Base-by-base conservation (phyloP, 2,888 invertebrate species). In the Melanophora roralis region DNA sequence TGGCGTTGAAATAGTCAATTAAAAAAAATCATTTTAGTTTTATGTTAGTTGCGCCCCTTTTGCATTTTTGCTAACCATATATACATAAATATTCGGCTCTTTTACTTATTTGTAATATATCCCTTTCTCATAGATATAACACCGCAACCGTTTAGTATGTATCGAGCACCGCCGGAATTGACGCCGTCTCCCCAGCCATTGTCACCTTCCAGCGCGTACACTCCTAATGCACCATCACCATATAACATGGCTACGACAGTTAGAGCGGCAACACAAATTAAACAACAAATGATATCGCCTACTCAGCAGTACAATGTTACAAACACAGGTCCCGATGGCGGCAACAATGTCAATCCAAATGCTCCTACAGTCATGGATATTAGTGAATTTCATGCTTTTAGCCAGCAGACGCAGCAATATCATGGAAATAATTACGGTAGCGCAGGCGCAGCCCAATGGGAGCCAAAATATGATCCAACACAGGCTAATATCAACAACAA, bases 171-270 rank as follows among this genome's bases (percentile, higher is more conserved):
- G 14, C 86, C 88, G 1, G 88, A 89, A 76, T 82, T 88, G 68
- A 89, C 89, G 47, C 89, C 90, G 32, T 90, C 90, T 4, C 89
- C 90, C 0, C 89, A 89, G 83, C 89, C 90, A 11, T 73, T 87
- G 38, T 89, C 90, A n/a, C 89, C 89, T 11, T 83, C 86, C 19
- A 86, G 85, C 83, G 86, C 85, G 21, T 88, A 89, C 79, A 87
- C 84, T 62, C 87, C 86, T 73, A 88, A 88, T 83, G 87, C 88
- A 23, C 87, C 89, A 67, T 89, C 88, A 32, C 89, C 89, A 14
- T 89, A 88, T 67, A 87, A 85, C 43, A 85, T 88, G 83, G 83
- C 83, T 36, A 64, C 83, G 12, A 72, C 83, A 36, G 67, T 57
- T n/a, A 49, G 67, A 53, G 75, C 65, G 12, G 40, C 71, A 59